Conservation (phyloP, 1,140 invertebrate genomes). For the Acromyrmex heyeri region DNA sequence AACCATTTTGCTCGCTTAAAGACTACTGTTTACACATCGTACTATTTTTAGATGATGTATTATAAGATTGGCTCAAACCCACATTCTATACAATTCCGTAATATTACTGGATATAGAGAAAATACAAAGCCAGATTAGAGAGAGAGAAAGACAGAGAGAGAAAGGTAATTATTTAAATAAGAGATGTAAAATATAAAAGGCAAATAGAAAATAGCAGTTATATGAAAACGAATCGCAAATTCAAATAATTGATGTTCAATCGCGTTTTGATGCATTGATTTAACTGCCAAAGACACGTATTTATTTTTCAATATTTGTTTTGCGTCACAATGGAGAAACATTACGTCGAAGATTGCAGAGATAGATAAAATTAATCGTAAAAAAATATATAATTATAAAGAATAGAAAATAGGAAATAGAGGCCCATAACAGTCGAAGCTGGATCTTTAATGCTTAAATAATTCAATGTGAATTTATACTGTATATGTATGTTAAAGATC, state of each 20-base stretch:
- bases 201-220: background rate
- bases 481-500: too few relatives aligned
- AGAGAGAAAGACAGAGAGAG: background rate
- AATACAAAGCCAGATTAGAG: background rate
- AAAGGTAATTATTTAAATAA: background rate
- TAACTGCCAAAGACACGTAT: slow-evolving; percentile 17
- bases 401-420: background rate
- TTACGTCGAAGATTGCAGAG: background rate
- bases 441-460: too few relatives aligned
- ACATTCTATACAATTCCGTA: slow-evolving; percentile 7
- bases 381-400: background rate
- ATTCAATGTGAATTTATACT: too few relatives aligned
- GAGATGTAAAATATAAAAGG: background rate
- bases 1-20: slow-evolving; percentile 54
- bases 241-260: slow-evolving; percentile 24
- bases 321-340: background rate
- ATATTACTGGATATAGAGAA: slow-evolving; percentile 6
- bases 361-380: slow-evolving; percentile 9
- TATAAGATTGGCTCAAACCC: slow-evolving; percentile 40
- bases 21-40: slow-evolving; percentile 43
- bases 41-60: slow-evolving; percentile 53
- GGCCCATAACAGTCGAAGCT: too few relatives aligned
- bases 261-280: slow-evolving; percentile 30
- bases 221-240: slow-evolving; percentile 10
- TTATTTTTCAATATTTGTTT: slow-evolving; percentile 38